A percentile compares a stretch with the other conserved stretches of the same genome.
phyloP scores from a whole-genome alignment of 1,140 invertebrate genomes.

The Papilio machaon region DNA sequence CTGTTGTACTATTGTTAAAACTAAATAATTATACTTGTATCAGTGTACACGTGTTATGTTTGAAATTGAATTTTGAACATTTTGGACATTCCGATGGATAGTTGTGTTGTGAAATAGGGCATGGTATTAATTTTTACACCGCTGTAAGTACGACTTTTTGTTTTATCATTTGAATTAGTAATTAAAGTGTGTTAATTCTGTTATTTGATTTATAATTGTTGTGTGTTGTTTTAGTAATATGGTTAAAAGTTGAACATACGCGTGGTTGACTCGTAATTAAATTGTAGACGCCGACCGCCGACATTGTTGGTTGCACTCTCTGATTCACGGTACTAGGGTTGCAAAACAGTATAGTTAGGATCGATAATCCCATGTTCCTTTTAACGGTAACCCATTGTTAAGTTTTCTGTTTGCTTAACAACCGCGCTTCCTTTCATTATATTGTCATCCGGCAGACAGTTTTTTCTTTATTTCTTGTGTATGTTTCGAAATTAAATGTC shows the following conservation, averaged over 20 bases:
- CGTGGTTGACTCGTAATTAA: not conserved
- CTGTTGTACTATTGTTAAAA: not conserved
- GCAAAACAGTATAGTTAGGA: not conserved
- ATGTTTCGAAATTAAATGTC: not conserved
- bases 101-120: conserved; percentile 52
- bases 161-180: conserved; percentile 20
- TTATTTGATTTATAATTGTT: not conserved
- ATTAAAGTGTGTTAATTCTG: not conserved
- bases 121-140: conserved; percentile 47
- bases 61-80: conserved; percentile 42
- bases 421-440: conserved; percentile 20
- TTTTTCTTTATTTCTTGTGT: not conserved
- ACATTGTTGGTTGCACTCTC: not conserved
- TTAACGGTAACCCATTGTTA: conserved; percentile 13
- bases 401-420: conserved; percentile 5
- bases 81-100: conserved; percentile 10
- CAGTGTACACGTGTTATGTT: conserved; percentile 13
- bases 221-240: not conserved
- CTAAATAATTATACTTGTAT: not conserved
- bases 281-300: conserved; percentile 4
- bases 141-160: conserved; percentile 45
- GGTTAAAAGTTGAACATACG: not conserved
- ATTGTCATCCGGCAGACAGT: not conserved
- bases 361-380: conserved; percentile 15
- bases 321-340: not conserved